Percentiles rank a stretch among this genome's conserved stretches.
These are phyloP conservation scores for Doryteuthis pealeii DNA, from an alignment of 1,140 invertebrate species.

Conservation along the genomic window DNA sequence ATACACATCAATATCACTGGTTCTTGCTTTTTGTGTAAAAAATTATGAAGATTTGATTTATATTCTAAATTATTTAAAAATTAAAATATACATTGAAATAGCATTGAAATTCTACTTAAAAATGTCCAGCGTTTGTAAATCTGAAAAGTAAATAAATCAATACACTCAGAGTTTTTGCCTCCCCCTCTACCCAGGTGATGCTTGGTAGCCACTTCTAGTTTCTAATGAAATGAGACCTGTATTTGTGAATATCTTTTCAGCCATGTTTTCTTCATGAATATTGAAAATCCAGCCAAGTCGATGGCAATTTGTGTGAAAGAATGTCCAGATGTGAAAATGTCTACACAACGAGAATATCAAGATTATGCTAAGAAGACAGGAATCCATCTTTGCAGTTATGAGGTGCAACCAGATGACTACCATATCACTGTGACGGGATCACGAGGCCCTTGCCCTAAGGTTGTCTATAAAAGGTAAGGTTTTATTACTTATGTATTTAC, in stretches of 20 bases:
- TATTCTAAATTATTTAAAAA: too few relatives aligned
- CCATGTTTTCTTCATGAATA: slow-evolving; percentile 82
- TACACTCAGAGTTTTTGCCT: too few relatives aligned
- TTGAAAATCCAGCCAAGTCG: slow-evolving; percentile 73
- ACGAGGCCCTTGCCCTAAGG: slow-evolving; percentile 46
- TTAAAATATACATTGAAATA: too few relatives aligned
- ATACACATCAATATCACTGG: too few relatives aligned
- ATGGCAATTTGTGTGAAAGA: slow-evolving; percentile 86
- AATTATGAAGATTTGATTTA: too few relatives aligned
- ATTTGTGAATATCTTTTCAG: slow-evolving; percentile 60
- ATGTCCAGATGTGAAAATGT: slow-evolving; percentile 75
- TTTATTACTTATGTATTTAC: slow-evolving; percentile 12
- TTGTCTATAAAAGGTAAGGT: slow-evolving; percentile 46
- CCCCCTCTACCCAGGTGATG: too few relatives aligned
- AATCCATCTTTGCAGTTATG: slow-evolving; percentile 70
- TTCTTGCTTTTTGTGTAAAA: too few relatives aligned
- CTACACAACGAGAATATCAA: slow-evolving; percentile 70
- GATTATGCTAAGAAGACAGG: slow-evolving; percentile 75
- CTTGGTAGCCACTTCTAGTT: too few relatives aligned
- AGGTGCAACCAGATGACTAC: slow-evolving; percentile 44
- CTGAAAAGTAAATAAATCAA: too few relatives aligned
- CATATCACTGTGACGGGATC: slow-evolving; percentile 21
- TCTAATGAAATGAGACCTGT: too few relatives aligned
- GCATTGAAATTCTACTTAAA: too few relatives aligned
- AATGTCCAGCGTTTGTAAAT: too few relatives aligned